Conservation (phyloP, 1,140 invertebrate genomes). For the Trichoplusia ni region DNA sequence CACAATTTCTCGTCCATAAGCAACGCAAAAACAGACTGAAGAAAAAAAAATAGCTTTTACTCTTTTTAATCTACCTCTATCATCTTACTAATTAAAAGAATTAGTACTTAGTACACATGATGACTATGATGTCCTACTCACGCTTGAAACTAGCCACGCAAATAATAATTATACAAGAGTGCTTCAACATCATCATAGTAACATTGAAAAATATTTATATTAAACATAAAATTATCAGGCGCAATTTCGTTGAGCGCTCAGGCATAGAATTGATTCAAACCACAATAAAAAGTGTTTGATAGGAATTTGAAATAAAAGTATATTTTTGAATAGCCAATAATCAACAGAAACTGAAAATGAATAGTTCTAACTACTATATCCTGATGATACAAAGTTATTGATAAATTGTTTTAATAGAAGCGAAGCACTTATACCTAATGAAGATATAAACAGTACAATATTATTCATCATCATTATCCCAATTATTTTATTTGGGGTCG, state of each 20-base stretch:
- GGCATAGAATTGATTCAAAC: constrained; percentile 3
- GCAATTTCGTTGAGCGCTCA: constrained; percentile 7
- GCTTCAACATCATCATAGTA: neutral
- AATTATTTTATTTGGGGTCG: too few species aligned
- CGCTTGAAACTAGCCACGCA: constrained; percentile 4
- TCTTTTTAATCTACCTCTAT: neutral
- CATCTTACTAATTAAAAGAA: neutral
- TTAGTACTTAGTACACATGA: neutral
- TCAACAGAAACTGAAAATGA: too few species aligned
- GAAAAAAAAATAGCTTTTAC: neutral
- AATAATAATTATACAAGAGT: constrained; percentile 10
- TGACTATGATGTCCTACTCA: neutral
- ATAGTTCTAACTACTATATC: too few species aligned
- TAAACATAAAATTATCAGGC: neutral
- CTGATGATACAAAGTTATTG: too few species aligned
- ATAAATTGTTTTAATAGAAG: too few species aligned
- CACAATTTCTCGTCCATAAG: neutral
- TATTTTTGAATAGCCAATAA: neutral
- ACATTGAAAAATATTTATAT: constrained; percentile 12
- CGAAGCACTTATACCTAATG: too few species aligned
- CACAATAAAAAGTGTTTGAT: neutral
- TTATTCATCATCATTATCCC: too few species aligned
- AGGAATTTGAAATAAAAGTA: neutral
- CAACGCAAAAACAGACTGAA: constrained; percentile 8
- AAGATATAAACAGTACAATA: too few species aligned